Evolutionary conservation across 2,888 invertebrate species (phyloP).

Genomic region (Balanococcus diminutus): DNA sequence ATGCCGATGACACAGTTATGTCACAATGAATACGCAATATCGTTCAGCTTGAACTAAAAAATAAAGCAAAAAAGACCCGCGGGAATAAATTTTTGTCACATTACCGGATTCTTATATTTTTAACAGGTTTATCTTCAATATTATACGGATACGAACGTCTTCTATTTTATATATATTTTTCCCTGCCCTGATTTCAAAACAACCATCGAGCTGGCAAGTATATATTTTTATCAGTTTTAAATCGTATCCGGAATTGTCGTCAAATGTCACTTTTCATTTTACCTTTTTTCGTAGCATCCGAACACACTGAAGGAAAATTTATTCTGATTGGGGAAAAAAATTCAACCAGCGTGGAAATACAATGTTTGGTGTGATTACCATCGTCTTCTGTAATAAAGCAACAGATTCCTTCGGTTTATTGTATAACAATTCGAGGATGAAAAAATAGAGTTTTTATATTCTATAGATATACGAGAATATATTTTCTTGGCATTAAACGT

Average conservation of each 20-base stretch:
- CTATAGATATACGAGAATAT: no score
- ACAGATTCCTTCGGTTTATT: conserved; percentile 14
- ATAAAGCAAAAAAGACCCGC: conserved; percentile 19
- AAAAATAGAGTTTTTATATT: no score
- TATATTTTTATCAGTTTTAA: conserved; percentile 25
- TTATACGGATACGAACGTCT: neutral
- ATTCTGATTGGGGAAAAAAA: neutral
- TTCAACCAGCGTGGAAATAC: neutral
- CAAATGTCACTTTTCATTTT: conserved; percentile 11
- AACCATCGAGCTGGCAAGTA: neutral
- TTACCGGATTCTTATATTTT: conserved; percentile 19
- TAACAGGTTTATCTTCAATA: neutral
- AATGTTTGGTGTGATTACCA: neutral
- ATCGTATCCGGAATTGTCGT: conserved; percentile 17
- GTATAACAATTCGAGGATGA: neutral
- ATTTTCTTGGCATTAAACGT: no score
- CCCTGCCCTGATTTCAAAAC: no score
- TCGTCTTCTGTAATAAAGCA: neutral
- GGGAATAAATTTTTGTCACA: conserved; percentile 20
- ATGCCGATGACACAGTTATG: conserved; percentile 35
- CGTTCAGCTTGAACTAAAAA: conserved; percentile 18
- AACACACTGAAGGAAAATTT: neutral
- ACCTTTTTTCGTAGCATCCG: neutral
- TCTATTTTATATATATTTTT: neutral
- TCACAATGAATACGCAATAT: conserved; percentile 30